Percentiles rank a stretch among this genome's conserved stretches.
These are phyloP conservation scores for Corythaixoides concolor DNA, from an alignment of 2,113 vertebrate species.

Conservation along the genomic window DNA sequence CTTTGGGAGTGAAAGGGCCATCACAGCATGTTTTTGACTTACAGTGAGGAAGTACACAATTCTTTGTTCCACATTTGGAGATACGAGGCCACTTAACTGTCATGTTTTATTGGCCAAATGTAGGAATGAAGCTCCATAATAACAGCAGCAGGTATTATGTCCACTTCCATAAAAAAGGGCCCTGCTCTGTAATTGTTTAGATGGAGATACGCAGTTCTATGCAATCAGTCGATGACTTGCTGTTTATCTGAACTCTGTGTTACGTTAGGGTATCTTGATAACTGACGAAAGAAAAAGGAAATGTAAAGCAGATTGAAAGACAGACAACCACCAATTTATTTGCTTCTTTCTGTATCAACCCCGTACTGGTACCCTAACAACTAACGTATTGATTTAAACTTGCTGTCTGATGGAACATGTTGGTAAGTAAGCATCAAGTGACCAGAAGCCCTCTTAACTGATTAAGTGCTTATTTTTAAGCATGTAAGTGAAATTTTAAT, in stretches of 20 bases:
- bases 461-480: not conserved
- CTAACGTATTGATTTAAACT: not conserved
- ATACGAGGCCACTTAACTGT: not conserved
- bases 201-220: not conserved
- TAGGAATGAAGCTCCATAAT: not conserved
- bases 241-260: not conserved
- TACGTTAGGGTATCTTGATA: not conserved
- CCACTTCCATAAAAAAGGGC: not conserved
- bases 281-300: not conserved
- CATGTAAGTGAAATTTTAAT: not conserved
- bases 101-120: not conserved
- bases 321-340: not conserved
- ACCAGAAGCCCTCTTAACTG: not conserved
- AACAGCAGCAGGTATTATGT: not conserved
- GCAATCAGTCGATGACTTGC: not conserved
- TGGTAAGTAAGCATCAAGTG: not conserved
- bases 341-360: not conserved
- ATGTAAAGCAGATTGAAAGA: not conserved
- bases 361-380: not conserved
- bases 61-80: not conserved
- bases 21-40: not conserved
- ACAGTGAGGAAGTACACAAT: not conserved
- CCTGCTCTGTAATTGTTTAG: not conserved
- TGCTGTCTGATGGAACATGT: not conserved
- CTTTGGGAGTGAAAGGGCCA: not conserved